Percentiles rank a stretch among this genome's conserved stretches.
Conservation (phyloP, 2,113 vertebrate genomes). For the Poicephalus gulielmi region DNA sequence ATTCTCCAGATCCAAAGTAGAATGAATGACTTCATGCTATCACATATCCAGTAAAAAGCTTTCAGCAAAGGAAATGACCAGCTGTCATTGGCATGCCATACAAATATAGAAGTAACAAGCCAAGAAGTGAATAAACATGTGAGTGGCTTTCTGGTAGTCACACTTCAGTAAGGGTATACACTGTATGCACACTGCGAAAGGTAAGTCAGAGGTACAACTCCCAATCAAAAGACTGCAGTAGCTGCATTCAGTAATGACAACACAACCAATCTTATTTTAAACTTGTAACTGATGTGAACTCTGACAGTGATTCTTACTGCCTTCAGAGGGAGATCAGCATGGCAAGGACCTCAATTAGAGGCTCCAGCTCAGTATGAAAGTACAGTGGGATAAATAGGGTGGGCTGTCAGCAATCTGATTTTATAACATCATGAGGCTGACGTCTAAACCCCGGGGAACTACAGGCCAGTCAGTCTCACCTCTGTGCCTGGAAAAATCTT, state of each 20-base stretch:
- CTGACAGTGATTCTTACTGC: not conserved
- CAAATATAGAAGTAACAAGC: not conserved
- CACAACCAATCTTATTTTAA: not conserved
- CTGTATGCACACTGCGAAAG: accelerated
- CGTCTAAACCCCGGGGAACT: not conserved
- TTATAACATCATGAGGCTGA: not conserved
- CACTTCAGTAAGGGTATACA: not conserved
- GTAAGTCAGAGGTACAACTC: not conserved
- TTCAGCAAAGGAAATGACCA: not conserved
- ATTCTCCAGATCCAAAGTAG: not conserved
- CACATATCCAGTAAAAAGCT: not conserved
- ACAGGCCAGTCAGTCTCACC: too few species aligned
- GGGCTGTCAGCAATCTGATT: not conserved
- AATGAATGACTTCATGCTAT: accelerated
- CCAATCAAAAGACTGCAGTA: not conserved
- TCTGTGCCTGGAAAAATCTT: too few species aligned
- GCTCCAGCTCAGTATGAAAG: not conserved
- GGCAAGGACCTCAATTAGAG: not conserved
- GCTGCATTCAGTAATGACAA: not conserved
- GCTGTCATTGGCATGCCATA: too few species aligned
- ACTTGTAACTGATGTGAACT: not conserved
- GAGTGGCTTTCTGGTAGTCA: not conserved
- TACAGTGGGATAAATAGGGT: not conserved
- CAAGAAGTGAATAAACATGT: not conserved
- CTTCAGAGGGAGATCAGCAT: not conserved